Base-by-base conservation (phyloP, 2,113 vertebrate species). In the Charina bottae region DNA sequence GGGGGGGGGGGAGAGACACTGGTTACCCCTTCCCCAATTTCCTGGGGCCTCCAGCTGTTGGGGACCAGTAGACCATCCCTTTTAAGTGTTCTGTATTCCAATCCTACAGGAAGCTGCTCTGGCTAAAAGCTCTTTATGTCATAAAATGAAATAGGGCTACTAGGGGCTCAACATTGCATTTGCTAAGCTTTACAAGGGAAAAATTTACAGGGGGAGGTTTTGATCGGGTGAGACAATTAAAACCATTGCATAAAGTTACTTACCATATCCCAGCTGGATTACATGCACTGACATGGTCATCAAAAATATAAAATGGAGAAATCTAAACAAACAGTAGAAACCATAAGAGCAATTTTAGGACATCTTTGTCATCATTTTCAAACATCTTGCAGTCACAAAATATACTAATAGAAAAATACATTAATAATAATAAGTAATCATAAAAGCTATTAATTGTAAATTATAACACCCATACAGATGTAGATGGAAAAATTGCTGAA, bases 281-380 rank as follows among this genome's bases (percentile, higher is more conserved):
- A 62, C 9, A 92, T 92, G 4, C 33, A 92, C 72, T 83, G 1
- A 10, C 19, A 92, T 0, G 59, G 55, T 1, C 55, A 24, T 64
- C 83, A 96, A 17, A 89, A n/a, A 23, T 5, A 89, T 95, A 11
- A 59, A 93, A 83, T 1, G 17, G 17, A 89, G 92, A 87, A 1
- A 88, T 46, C 62, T 91, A 90, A 23, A 62, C 53, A 89, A 0
- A 0, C 13, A 56, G 15, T 19, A 85, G 33, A 91, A 46, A 24
- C 13, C 54, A n/a, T 58, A 87, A 91, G 49, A 42, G 11, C 83
- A 58, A 64, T 89, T 85, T 89, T n/a, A 85, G 10, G 33, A 15
- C 21, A 92, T 46, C 85, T 46, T 9, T 0, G 84, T 83, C 53
- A 89, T 28, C 10, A 21, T 84, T 83, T 89, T 21, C 88, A 24